Evolutionary conservation across 2,797 vertebrate species (phyloP).

Genomic region (Erpetoichthys calabaricus): DNA sequence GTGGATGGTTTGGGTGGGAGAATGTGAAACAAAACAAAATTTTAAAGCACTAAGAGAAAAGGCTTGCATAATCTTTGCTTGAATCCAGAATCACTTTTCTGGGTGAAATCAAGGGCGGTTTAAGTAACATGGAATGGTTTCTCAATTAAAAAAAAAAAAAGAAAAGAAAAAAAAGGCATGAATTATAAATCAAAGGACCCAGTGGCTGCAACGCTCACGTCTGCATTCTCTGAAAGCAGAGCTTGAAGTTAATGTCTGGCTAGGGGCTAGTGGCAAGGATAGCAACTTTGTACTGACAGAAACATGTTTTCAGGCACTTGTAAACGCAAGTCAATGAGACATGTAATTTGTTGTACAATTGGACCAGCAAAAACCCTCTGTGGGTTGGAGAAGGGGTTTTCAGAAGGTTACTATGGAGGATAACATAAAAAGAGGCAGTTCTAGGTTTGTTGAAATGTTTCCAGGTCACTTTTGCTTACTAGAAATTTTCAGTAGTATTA

Average conservation of each 20-base stretch:
- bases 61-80: neutral
- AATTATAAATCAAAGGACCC: conserved; percentile 36
- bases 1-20: conserved; percentile 4
- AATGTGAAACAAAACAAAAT: neutral
- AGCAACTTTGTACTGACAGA: conserved; percentile 5
- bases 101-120: conserved; percentile 32
- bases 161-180: conserved; percentile 17
- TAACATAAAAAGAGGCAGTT: conserved; percentile 21
- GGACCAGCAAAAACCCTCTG: conserved; percentile 24
- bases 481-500: too few relatives aligned
- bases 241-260: conserved; percentile 14
- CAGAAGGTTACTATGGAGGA: conserved; percentile 40
- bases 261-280: conserved; percentile 23
- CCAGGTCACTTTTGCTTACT: too few relatives aligned
- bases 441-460: too few relatives aligned
- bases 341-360: conserved; percentile 47
- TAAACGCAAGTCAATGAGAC: conserved; percentile 51
- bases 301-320: conserved; percentile 39
- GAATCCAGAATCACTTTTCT: conserved; percentile 18
- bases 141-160: conserved; percentile 35
- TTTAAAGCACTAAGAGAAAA: conserved; percentile 2
- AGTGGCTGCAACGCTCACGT: conserved; percentile 18
- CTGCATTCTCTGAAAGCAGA: conserved; percentile 17
- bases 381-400: conserved; percentile 36
- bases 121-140: conserved; percentile 30